Evolutionary conservation across 2,797 vertebrate genomes (phyloP).

Genomic region (Pterois miles): DNA sequence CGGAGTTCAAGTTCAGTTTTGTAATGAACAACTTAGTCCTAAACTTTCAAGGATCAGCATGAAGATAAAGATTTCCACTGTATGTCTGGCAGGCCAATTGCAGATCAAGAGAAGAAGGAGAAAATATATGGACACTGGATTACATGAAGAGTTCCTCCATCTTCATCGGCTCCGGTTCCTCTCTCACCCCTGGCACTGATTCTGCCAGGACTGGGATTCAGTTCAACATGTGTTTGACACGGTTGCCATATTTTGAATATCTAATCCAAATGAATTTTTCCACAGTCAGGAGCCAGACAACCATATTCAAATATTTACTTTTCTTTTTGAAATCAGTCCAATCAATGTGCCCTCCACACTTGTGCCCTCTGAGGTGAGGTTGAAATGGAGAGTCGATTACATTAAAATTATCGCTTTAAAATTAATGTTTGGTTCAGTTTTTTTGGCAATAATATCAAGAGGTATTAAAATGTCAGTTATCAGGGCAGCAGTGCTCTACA

Average conservation of each 20-base stretch:
- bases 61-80: background rate
- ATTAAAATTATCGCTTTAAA: constrained; percentile 32
- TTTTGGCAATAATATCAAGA: background rate
- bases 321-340: constrained; percentile 9
- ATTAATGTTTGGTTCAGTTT: background rate
- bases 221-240: constrained; percentile 41
- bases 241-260: constrained; percentile 37
- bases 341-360: background rate
- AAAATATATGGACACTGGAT: background rate
- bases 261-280: constrained; percentile 23
- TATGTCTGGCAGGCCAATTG: background rate
- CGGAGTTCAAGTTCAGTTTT: background rate
- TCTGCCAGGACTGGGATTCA: constrained; percentile 27
- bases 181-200: constrained; percentile 24
- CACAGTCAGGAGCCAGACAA: constrained; percentile 30
- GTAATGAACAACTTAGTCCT: background rate
- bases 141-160: background rate
- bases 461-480: background rate
- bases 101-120: background rate
- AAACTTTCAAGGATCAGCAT: background rate
- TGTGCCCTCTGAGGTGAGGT: constrained; percentile 19
- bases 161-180: constrained; percentile 1
- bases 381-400: constrained; percentile 23
- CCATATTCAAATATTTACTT: constrained; percentile 44
- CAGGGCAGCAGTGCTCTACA: background rate